Evolutionary conservation across 1,140 invertebrate genomes (phyloP), one percentile per base, ranked within the genome.

Genomic region (Drosophila carrolli): DNA sequence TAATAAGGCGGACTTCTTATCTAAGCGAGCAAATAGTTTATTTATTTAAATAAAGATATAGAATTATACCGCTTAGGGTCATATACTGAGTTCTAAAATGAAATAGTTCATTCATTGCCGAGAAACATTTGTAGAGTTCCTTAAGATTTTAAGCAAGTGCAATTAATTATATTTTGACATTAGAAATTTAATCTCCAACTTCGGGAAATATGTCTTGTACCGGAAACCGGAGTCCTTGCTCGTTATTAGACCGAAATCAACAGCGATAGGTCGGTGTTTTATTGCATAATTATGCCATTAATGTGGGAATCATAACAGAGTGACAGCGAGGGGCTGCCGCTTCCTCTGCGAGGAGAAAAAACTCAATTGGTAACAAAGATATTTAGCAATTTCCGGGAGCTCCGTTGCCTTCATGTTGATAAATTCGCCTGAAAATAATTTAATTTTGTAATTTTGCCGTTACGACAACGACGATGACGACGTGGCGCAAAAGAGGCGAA

Each of bases 281-380:
- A 86, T 86, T 88, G 75, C 63, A 70, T 86, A 86, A 86, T 86
- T 86, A 86, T 86, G 82, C 73, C 83, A 81, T 82, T 86, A 79
- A 83, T 78, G 82, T 66, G 35, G 61, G 58, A 86, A 83, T 76
- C 83, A 75, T 67, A 76, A 79, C 47, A 61, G 79, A 44, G 55
- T 32, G 37, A 14, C 19, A 41, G 60, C 41, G 48, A 67, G 62
- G 29, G 29, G 8, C 27, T 51, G 48, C 7, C 60, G 7, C 7
- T 32, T 32, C 29, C 29, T 32, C 55, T 51, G 13, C 6, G 29
- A 2, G 40, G 9, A 2, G 19, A 37, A 68, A 75, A 51, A 73
- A 78, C 61, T 61, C 81, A 84, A 84, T 80, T 80, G 82, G 63
- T 76, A 86, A 75, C 78, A 82, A 76, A 84, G 79, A 86, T 82